A percentile compares a stretch with the other conserved stretches of the same genome.
These are phyloP conservation scores for Hippocampus barbouri DNA, from an alignment of 2,113 vertebrate genomes.

Conservation along the genomic window DNA sequence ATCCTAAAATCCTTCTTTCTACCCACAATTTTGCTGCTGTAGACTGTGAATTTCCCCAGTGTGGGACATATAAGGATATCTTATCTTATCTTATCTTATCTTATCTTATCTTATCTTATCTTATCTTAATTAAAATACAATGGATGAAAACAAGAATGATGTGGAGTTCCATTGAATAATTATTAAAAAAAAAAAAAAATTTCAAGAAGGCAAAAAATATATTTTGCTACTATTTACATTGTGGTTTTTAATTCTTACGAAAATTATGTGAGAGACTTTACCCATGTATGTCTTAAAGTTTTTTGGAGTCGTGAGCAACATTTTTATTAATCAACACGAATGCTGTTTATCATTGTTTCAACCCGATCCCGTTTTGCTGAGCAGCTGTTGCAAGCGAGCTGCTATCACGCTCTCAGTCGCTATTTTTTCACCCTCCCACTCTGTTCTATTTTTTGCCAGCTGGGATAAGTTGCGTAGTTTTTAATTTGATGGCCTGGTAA, in stretches of 20 bases:
- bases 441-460: slow-evolving; percentile 40
- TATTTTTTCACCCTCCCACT: slow-evolving; percentile 11
- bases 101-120: no score
- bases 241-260: not conserved
- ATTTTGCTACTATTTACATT: not conserved
- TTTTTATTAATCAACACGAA: not conserved
- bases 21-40: no score
- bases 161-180: no score
- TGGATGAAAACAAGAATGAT: no score
- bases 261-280: not conserved
- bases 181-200: no score
- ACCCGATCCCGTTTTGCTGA: slow-evolving; percentile 6
- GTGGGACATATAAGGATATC: no score
- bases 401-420: slow-evolving; percentile 26
- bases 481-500: slow-evolving; percentile 18
- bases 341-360: not conserved
- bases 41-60: no score
- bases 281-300: not conserved
- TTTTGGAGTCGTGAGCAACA: not conserved
- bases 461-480: slow-evolving; percentile 9
- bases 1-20: no score
- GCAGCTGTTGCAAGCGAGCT: slow-evolving; percentile 9
- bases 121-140: no score
- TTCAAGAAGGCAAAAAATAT: no score
- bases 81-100: no score